phyloP scores from a whole-genome alignment of 2,797 vertebrate genomes.

The Chlorospingus semifuscus region DNA sequence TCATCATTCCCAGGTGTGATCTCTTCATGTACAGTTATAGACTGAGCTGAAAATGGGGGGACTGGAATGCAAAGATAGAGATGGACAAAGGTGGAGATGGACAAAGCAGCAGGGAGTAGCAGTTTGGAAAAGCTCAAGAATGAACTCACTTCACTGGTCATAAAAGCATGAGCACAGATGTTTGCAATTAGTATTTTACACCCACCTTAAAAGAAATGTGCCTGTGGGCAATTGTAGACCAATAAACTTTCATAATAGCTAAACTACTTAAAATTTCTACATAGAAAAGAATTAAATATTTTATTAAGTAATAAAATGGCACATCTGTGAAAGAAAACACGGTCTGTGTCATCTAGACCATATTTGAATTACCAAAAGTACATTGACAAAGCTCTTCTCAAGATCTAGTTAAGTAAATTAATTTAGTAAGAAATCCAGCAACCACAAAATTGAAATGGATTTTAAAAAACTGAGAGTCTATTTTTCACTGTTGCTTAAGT shows the following conservation, averaged over 20 bases:
- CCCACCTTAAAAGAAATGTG: neutral
- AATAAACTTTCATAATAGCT: neutral
- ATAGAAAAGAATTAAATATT: neutral
- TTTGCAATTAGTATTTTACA: neutral
- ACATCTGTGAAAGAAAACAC: neutral
- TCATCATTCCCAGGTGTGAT: neutral
- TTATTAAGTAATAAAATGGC: neutral
- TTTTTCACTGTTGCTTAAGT: neutral
- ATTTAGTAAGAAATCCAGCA: neutral
- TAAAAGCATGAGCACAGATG: neutral
- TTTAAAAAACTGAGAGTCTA: neutral
- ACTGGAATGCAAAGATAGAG: neutral
- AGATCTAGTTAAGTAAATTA: neutral
- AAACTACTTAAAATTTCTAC: neutral
- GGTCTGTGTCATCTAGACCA: neutral
- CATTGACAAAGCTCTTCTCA: neutral
- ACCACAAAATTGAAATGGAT: neutral
- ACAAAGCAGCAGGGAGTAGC: neutral
- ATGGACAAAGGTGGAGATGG: rapidly evolving
- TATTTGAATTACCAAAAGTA: neutral
- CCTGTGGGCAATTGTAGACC: neutral
- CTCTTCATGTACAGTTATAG: neutral
- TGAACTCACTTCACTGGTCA: neutral
- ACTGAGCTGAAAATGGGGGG: neutral
- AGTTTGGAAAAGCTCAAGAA: neutral